Conservation (phyloP, 2,888 invertebrate species). For the Petrolisthes cinctipes region DNA sequence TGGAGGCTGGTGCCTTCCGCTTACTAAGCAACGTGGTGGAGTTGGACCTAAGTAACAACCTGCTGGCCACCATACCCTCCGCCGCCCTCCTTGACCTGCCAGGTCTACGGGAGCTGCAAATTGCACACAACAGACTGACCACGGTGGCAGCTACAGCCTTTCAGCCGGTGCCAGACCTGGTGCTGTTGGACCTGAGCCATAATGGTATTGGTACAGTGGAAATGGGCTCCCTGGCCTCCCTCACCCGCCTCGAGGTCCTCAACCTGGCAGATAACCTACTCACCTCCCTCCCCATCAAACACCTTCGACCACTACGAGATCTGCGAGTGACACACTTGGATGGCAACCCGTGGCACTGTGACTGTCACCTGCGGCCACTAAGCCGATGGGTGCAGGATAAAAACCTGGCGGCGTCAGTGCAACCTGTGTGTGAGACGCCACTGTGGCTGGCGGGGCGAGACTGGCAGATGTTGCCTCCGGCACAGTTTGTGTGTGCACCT, state of each 20-base stretch:
- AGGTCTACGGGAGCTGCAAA: constrained; percentile 83
- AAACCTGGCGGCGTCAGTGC: constrained; percentile 66
- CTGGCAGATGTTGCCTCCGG: constrained; percentile 68
- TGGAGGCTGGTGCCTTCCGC: constrained; percentile 86
- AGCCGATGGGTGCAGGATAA: constrained; percentile 67
- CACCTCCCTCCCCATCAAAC: constrained; percentile 77
- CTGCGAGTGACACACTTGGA: constrained; percentile 82
- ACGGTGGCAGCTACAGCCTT: constrained; percentile 70
- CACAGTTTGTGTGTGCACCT: constrained; percentile 88
- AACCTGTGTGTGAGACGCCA: constrained; percentile 67
- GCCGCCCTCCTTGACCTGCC: constrained; percentile 83
- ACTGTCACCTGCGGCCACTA: constrained; percentile 80
- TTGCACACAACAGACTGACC: constrained; percentile 85
- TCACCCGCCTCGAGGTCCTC: constrained; percentile 82
- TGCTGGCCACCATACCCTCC: constrained; percentile 83
- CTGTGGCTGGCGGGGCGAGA: constrained; percentile 51
- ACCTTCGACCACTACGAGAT: constrained; percentile 78
- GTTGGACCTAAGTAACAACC: constrained; percentile 87
- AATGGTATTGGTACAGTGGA: constrained; percentile 81
- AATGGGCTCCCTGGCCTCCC: constrained; percentile 79
- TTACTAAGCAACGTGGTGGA: constrained; percentile 90
- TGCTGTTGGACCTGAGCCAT: constrained; percentile 80
- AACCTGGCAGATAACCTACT: constrained; percentile 83
- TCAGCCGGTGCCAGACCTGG: constrained; percentile 74
- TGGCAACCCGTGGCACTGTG: constrained; percentile 87